Evolutionary conservation across 2,797 vertebrate genomes (phyloP), one percentile per base, ranked within the genome.

Genomic region (Argentina silus): DNA sequence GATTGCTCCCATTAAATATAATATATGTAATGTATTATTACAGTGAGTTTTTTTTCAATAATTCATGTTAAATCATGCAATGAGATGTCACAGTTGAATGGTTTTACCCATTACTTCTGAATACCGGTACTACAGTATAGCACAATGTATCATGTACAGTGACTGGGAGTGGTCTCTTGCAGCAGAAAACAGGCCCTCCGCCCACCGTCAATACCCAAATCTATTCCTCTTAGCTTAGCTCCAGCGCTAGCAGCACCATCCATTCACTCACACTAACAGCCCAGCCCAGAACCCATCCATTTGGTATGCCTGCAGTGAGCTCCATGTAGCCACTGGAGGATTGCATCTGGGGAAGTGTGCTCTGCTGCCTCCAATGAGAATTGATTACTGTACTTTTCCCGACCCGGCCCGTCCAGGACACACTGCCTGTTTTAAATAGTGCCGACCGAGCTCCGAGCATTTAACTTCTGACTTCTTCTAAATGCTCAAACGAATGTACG

Each of bases 351-450:
- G 70, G 74, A 79, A 70, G 59, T 72, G 73, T 85, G 81, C 73
- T 78, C 78, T 75, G 62, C 12, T 66, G 68, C 79, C 44, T 74
- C 75, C 57, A 42, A 79, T 75, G 79, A 86, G 66, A 86, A 88
- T 83, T 83, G 64, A 91, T 90, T 74, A 74, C 55, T 62, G 67
- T 70, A 81, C 74, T 69, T 55, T 45, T 74, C 70, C 69, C 45
- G 69, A 64, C 42, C 36, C 67, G 61, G 72, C 66, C 63, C 69
- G 62, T 57, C 67, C 51, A 14, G 19, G n/a, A 47, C 65, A 67
- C 47, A 47, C 63, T 45, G 60, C 11, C 47, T 69, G 55, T 44
- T 67, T 69, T 67, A 73, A 69, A 65, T 66, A 21, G 47, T 53
- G n/a, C 61, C 21, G 23, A 60, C 64, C 12, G 0, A 19, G 68